Percentiles rank a stretch among this genome's conserved stretches.
Evolutionary conservation across 2,888 invertebrate species (phyloP).

Genomic region (Timema cristinae): DNA sequence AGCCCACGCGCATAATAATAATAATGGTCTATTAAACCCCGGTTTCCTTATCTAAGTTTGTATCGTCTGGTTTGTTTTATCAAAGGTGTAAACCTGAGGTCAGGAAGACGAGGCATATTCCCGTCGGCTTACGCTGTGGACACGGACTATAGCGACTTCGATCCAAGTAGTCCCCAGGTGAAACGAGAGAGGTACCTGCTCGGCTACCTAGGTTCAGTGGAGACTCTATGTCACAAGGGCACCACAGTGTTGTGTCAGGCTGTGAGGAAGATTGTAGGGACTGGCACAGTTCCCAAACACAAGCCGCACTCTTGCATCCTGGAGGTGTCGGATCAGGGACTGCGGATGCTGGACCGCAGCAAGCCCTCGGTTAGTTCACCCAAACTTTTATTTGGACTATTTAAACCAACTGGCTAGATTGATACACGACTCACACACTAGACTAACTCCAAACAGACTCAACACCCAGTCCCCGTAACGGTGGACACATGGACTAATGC

Average conservation of each 20-base stretch:
- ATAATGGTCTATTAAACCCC: no score
- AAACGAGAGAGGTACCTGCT: slow-evolving; percentile 83
- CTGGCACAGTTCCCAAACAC: slow-evolving; percentile 32
- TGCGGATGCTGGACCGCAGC: slow-evolving; percentile 90
- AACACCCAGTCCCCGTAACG: no score
- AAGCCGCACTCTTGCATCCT: slow-evolving; percentile 78
- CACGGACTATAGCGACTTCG: slow-evolving; percentile 94
- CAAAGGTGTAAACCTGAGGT: slow-evolving; percentile 87
- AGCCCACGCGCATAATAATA: no score
- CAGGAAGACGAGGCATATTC: slow-evolving; percentile 91
- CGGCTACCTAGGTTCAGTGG: slow-evolving; percentile 94
- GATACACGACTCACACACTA: no score
- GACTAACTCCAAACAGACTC: no score
- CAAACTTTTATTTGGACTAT: not conserved
- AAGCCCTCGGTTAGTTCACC: slow-evolving; percentile 60
- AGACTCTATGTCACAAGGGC: slow-evolving; percentile 95
- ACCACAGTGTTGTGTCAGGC: slow-evolving; percentile 92
- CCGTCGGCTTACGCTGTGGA: slow-evolving; percentile 97
- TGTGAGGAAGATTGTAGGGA: slow-evolving; percentile 73
- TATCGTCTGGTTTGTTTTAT: slow-evolving; percentile 30
- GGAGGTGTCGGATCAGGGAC: slow-evolving; percentile 93
- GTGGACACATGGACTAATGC: no score
- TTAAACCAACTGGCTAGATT: no score
- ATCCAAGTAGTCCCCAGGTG: slow-evolving; percentile 77
- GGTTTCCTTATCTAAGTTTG: no score